A percentile compares a stretch with the other conserved stretches of the same genome.
Evolutionary conservation across 2,113 vertebrate genomes (phyloP).

Genomic region (Percopsis transmontana): DNA sequence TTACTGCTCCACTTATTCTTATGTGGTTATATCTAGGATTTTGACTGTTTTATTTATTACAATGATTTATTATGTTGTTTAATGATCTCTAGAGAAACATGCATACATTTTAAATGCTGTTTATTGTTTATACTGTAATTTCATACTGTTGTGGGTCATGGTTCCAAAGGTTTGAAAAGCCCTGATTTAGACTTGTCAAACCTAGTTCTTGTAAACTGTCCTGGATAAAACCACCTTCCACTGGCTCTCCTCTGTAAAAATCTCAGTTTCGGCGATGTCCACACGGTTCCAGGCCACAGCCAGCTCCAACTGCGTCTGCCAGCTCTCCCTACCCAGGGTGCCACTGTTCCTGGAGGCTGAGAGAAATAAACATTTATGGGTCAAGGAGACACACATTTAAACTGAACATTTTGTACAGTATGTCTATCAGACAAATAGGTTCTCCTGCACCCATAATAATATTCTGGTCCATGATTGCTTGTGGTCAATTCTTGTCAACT

Average conservation of each 20-base stretch:
- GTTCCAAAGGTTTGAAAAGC: background rate
- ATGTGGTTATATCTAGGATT: too few species aligned
- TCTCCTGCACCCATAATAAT: too few species aligned
- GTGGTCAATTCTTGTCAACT: too few species aligned
- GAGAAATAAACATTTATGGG: background rate
- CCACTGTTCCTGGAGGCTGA: constrained; percentile 84
- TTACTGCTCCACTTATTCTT: too few species aligned
- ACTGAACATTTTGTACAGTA: background rate
- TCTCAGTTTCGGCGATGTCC: constrained; percentile 91
- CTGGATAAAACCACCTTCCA: constrained; percentile 82
- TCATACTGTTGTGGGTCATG: too few species aligned
- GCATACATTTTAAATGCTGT: too few species aligned
- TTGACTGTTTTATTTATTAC: too few species aligned
- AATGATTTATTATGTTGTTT: too few species aligned
- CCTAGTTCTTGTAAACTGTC: background rate
- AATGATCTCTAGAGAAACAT: too few species aligned
- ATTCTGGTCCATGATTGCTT: too few species aligned
- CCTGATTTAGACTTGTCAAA: background rate
- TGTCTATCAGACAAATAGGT: background rate
- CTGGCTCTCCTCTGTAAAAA: constrained; percentile 89
- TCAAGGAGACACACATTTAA: background rate
- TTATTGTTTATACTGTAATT: too few species aligned
- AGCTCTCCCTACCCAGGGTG: constrained; percentile 77
- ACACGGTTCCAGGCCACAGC: constrained; percentile 95
- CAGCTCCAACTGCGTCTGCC: constrained; percentile 90